Evolutionary conservation across 2,113 vertebrate species (phyloP).

Genomic region (Dascyllus trimaculatus): DNA sequence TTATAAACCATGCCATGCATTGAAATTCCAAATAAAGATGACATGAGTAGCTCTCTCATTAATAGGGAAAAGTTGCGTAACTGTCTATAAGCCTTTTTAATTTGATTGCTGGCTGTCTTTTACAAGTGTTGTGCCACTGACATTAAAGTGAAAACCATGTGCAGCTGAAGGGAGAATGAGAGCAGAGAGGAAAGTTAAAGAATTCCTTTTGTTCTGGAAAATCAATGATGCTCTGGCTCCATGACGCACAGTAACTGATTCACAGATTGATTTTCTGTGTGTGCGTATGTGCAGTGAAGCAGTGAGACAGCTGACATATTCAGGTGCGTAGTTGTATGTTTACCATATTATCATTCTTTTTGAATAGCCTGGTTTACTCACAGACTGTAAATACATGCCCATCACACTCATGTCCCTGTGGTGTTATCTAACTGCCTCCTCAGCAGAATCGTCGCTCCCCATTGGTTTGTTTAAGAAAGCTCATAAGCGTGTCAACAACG

Average conservation of each 20-base stretch:
- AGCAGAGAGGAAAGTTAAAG: conserved; percentile 48
- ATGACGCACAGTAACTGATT: conserved; percentile 62
- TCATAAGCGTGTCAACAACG: conserved; percentile 40
- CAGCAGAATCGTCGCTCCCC: conserved; percentile 40
- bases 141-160: conserved; percentile 20
- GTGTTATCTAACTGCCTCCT: conserved; percentile 38
- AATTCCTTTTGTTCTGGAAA: conserved; percentile 67
- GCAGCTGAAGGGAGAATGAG: conserved; percentile 8
- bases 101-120: conserved; percentile 10
- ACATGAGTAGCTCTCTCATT: background rate
- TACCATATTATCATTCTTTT: conserved; percentile 52
- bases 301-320: conserved; percentile 30
- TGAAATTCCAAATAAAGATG: conserved; percentile 3
- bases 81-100: background rate
- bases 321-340: conserved; percentile 30
- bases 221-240: conserved; percentile 58
- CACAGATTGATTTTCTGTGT: conserved; percentile 58
- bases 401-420: conserved; percentile 43
- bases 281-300: conserved; percentile 8
- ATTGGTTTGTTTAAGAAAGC: conserved; percentile 38
- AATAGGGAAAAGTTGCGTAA: background rate
- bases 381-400: conserved; percentile 36
- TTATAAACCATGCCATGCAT: conserved; percentile 1
- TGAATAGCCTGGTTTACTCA: conserved; percentile 16
- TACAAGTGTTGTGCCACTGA: background rate